Evolutionary conservation across 2,888 invertebrate species (phyloP).

Genomic region (Thymelicus lineola): DNA sequence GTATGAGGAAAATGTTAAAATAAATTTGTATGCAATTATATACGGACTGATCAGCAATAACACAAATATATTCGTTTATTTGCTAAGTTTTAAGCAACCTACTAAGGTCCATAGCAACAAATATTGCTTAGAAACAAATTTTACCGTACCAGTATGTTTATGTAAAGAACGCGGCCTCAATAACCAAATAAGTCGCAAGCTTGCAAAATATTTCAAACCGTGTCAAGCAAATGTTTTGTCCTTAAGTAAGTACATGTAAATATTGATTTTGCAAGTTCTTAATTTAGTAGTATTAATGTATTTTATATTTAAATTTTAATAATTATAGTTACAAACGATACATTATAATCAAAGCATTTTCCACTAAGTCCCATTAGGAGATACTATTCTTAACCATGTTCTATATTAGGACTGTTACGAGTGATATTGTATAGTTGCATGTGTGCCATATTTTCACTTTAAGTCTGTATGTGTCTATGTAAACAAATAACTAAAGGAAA

Average conservation of each 20-base stretch:
- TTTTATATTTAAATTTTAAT: slow-evolving; percentile 9
- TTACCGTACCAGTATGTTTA: background rate
- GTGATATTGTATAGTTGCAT: slow-evolving; percentile 1
- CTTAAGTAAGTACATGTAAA: slow-evolving; percentile 30
- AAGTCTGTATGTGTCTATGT: slow-evolving; percentile 36
- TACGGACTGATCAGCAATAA: no score
- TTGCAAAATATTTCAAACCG: slow-evolving; percentile 10
- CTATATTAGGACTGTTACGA: slow-evolving; percentile 20
- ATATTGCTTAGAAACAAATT: background rate
- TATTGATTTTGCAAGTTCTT: slow-evolving; percentile 31
- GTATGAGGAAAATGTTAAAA: no score
- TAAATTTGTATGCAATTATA: no score
- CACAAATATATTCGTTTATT: background rate
- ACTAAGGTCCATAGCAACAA: background rate
- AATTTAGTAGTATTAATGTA: slow-evolving; percentile 30
- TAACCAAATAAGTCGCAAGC: slow-evolving; percentile 1
- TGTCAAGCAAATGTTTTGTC: slow-evolving; percentile 27
- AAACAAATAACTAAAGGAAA: slow-evolving; percentile 63
- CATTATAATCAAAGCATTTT: slow-evolving; percentile 30
- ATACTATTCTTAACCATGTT: slow-evolving; percentile 20
- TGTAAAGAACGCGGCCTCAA: background rate
- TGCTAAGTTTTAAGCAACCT: background rate
- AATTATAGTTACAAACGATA: slow-evolving; percentile 27
- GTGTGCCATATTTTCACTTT: background rate
- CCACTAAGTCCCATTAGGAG: slow-evolving; percentile 26